Base-by-base conservation (phyloP, 2,888 invertebrate species). In the Gerris lacustris region DNA sequence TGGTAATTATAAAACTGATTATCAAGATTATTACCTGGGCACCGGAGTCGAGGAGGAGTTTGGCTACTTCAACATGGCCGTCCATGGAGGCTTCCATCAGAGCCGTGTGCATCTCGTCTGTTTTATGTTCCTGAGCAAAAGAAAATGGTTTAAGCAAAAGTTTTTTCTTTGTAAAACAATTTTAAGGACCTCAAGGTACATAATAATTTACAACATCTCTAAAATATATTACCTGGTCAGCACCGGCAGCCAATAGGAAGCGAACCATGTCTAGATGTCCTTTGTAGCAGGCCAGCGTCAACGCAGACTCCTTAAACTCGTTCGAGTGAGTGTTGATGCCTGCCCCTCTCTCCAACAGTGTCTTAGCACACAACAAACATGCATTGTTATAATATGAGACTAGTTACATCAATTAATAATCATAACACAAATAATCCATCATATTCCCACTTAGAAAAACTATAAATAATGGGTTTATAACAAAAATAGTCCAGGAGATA, bases 11-110 rank as follows among this genome's bases (percentile, higher is more conserved):
- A 4, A 31, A 31, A 31, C 31, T 31, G 31, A 31, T 31, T 31
- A 2, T 31, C 31, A 31, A 31, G 31, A 31, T 31, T 31, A 73
- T 75, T 74, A 86, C 86, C 85, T 97, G 97, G 69, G 98, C 98
- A 74, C 98, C 98, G 44, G 94, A 95, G 82, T 98, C 96, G 18
- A 99, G 83, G 75, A 99, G 84, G 74, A 98, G 84, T 76, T 94
- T 84, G 7, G 97, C 97, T 67, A 99, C 98, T 82, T 98, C 97
- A 0, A 97, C 95, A 80, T 99, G 98, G 0, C 99, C 98, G 81
- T 99, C 98, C 98, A 99, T 99, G 73, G 96, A 96, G 69, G 98
- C 98, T 82, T 99, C 98, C 97, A 99, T 98, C 66, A 99, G 84
- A 66, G 98, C 98, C 44, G 98, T 98, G 82, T 99, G 98, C 96